Conservation (phyloP, 2,888 invertebrate genomes). For the Andrena bicolor region DNA sequence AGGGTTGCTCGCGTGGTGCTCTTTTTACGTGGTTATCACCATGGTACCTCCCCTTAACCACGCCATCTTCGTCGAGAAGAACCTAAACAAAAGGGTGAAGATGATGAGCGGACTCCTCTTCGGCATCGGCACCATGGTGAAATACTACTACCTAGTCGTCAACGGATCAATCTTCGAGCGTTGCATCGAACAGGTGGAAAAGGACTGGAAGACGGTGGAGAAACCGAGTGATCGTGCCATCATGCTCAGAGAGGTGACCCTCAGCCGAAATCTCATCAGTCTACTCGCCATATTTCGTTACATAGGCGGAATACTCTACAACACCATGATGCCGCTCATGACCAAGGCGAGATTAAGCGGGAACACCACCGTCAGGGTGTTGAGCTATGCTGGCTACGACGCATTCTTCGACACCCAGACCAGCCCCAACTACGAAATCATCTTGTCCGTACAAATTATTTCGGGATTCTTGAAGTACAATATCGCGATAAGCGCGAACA, state of each 20-base stretch:
- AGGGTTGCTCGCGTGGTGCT: not conserved
- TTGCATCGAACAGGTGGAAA: conserved; percentile 68
- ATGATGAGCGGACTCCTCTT: conserved; percentile 62
- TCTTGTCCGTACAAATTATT: conserved; percentile 43
- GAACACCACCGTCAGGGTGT: conserved; percentile 58
- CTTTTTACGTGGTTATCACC: conserved; percentile 15
- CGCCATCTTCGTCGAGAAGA: conserved; percentile 16
- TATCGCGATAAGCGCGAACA: conserved; percentile 52
- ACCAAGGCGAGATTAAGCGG: not conserved
- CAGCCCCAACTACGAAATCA: conserved; percentile 64
- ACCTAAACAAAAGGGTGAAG: conserved; percentile 41
- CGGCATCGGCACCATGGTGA: conserved; percentile 57
- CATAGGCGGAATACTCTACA: conserved; percentile 43
- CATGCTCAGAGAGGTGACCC: conserved; percentile 53
- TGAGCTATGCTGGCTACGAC: conserved; percentile 62
- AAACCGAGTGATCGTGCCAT: conserved; percentile 21
- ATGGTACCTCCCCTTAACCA: conserved; percentile 24
- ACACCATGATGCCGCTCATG: conserved; percentile 29
- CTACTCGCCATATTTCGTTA: conserved; percentile 54
- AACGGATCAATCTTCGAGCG: conserved; percentile 46
- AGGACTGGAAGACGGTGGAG: conserved; percentile 68
- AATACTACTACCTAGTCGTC: conserved; percentile 60
- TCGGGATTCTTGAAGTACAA: conserved; percentile 44
- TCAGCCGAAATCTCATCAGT: conserved; percentile 60
- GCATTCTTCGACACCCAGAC: conserved; percentile 48